These are phyloP conservation scores for Heterodera carotae DNA, from an alignment of 1,140 invertebrate species.

Conservation along the genomic window DNA sequence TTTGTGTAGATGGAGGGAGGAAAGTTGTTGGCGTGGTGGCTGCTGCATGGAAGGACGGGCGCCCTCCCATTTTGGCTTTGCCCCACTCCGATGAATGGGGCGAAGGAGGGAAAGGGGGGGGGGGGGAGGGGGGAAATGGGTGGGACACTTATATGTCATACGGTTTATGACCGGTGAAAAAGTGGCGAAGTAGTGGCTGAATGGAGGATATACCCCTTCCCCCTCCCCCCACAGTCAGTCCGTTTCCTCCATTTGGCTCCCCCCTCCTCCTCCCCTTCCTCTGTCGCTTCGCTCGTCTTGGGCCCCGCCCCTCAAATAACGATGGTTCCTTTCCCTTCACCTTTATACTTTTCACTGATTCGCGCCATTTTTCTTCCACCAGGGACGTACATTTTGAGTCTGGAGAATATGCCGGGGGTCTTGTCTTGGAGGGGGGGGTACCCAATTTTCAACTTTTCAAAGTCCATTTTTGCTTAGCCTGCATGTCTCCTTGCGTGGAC, in stretches of 20 bases:
- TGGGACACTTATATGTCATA: not conserved
- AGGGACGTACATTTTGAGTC: too few species aligned
- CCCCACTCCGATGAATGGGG: not conserved
- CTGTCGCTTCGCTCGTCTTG: not conserved
- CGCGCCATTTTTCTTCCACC: not conserved
- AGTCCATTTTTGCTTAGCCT: too few species aligned
- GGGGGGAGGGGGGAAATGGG: not conserved
- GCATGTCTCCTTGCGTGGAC: too few species aligned
- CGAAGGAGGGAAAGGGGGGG: not conserved
- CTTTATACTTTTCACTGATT: not conserved
- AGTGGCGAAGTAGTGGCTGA: not conserved
- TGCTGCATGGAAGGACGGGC: not conserved
- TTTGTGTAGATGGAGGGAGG: not conserved
- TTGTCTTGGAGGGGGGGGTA: too few species aligned
- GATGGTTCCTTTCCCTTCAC: too few species aligned
- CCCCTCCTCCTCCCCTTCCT: not conserved
- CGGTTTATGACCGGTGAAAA: conserved; percentile 5
- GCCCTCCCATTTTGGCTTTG: not conserved
- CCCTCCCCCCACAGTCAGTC: not conserved
- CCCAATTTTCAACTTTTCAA: too few species aligned
- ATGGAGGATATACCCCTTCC: not conserved
- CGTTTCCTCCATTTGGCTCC: not conserved
- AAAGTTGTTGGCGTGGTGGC: not conserved
- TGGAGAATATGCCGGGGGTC: too few species aligned
- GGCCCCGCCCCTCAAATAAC: not conserved